Evolutionary conservation across 1,140 invertebrate genomes (phyloP).

Genomic region (Drosophila subpulchrella): DNA sequence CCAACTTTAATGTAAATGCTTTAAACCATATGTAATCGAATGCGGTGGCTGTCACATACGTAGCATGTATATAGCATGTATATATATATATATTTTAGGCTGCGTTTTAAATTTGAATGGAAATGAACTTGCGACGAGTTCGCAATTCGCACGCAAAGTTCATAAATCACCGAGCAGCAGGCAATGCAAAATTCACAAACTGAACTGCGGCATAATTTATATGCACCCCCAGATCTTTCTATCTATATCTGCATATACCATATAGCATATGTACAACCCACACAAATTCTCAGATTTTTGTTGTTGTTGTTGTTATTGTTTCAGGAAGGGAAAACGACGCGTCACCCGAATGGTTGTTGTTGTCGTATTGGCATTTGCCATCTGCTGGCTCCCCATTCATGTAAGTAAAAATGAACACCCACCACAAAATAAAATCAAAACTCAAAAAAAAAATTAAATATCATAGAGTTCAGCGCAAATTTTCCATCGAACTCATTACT

Average conservation of each 20-base stretch:
- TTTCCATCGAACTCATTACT: neutral
- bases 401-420: slow-evolving; percentile 85
- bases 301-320: neutral
- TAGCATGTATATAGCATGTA: too few relatives aligned
- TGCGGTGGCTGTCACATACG: neutral
- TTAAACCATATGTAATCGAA: neutral
- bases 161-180: slow-evolving; percentile 49
- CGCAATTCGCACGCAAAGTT: slow-evolving; percentile 32
- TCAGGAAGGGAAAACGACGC: slow-evolving; percentile 92
- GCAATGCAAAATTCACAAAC: slow-evolving; percentile 29
- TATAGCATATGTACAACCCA: neutral
- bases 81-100: slow-evolving; percentile 12
- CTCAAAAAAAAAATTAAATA: neutral
- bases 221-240: slow-evolving; percentile 1
- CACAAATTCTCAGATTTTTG: neutral
- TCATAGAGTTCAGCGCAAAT: neutral
- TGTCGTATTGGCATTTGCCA: slow-evolving; percentile 96
- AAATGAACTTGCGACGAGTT: slow-evolving; percentile 16
- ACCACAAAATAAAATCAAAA: neutral
- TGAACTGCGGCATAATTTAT: slow-evolving; percentile 43
- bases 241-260: neutral
- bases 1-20: neutral
- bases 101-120: slow-evolving; percentile 12
- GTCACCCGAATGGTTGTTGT: slow-evolving; percentile 97
- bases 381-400: slow-evolving; percentile 98